Evolutionary conservation across 2,113 vertebrate species (phyloP).

Genomic region (Polyodon spathula): DNA sequence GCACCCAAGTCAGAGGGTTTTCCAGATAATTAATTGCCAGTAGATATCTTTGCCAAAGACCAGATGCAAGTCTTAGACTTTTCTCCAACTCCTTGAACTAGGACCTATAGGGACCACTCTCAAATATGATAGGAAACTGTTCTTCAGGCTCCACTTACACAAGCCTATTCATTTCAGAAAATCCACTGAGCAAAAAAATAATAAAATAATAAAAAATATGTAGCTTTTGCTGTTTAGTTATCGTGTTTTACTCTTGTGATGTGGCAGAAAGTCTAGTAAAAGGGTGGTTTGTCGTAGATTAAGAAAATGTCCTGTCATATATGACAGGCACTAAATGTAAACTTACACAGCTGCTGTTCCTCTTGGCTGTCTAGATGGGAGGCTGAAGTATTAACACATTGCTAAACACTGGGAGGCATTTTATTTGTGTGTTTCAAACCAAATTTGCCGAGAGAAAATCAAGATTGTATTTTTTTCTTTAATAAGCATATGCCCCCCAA

Average conservation of each 20-base stretch:
- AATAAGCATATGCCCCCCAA: too few species aligned
- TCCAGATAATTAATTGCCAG: too few species aligned
- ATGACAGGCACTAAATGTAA: background rate
- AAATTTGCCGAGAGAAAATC: too few species aligned
- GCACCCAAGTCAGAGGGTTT: too few species aligned
- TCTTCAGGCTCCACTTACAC: background rate
- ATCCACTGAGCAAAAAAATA: constrained; percentile 5
- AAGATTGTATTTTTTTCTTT: too few species aligned
- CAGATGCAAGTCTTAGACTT: background rate
- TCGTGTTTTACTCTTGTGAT: background rate
- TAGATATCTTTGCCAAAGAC: too few species aligned
- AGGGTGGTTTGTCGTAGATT: background rate
- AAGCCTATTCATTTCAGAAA: constrained; percentile 12
- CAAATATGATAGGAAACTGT: background rate
- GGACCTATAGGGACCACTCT: background rate
- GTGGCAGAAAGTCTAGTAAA: background rate
- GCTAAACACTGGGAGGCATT: background rate
- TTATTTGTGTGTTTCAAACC: background rate
- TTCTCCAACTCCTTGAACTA: constrained; percentile 2
- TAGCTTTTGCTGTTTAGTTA: background rate
- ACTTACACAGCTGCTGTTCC: constrained; percentile 1
- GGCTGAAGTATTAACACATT: constrained; percentile 9
- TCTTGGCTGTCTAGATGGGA: background rate
- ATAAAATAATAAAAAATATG: constrained; percentile 7
- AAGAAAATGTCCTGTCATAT: background rate